Evolutionary conservation across 2,113 vertebrate genomes (phyloP), one percentile per base, ranked within the genome.

Genomic region (Oryzias curvinotus): DNA sequence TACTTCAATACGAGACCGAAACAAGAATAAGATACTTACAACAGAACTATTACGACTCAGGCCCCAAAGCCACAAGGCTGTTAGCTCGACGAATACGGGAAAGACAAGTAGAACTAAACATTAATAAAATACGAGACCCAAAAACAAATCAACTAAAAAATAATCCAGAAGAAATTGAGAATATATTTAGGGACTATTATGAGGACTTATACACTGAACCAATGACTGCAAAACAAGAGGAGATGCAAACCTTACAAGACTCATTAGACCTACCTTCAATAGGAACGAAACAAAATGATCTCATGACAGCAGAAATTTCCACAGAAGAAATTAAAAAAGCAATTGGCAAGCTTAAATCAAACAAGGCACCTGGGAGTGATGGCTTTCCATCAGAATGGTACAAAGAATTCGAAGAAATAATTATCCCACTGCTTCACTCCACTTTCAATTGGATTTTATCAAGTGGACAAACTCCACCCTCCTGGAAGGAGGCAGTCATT

Each of bases 121-220:
- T 53, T 23, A 14, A 68, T 52, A 52, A 68, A 68, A 23, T 60
- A 12, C 12, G 18, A 10, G 3, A 53, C 13, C 57, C 28, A 0
- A 47, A 52, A 52, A 36, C 57, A 47, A 59, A 60, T 5, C 50
- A 53, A 26, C 4, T 14, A 15, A 52, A 48, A 54, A 16, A 17
- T 19, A 2, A 61, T 17, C 49, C 51, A 48, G 25, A 68, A 42
- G 42, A 48, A 54, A 54, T 61, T 44, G 7, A 36, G 41, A 47
- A 48, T 7, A 41, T 46, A 23, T 68, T 28, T 28, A 28, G 26
- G 26, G 15, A 60, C 12, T 48, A 61, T 7, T 61, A 61, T 25
- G 17, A 48, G 13, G 18, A 53, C 7, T 44, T 62, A 3, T 69
- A 28, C 13, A 14, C 21, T 36, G 50, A 36, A 14, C 7, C 7